Conservation (phyloP, 2,888 invertebrate genomes). For the Troides helena region DNA sequence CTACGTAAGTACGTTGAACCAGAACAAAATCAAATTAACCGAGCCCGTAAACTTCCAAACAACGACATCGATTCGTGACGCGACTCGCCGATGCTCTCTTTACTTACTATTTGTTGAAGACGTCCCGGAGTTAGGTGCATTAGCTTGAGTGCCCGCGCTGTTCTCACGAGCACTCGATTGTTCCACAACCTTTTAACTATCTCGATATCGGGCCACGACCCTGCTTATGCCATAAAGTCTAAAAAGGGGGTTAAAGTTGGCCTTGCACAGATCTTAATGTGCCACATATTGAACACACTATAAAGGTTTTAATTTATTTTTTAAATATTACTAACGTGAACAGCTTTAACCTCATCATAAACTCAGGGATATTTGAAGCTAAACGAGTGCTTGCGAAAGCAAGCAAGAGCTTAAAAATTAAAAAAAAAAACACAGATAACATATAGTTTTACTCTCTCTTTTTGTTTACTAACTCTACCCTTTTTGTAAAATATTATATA, state of each 20-base stretch:
- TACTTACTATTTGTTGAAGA: slow-evolving; percentile 41
- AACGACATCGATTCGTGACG: slow-evolving; percentile 47
- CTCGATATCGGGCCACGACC: slow-evolving; percentile 71
- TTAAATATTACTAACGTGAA: neutral
- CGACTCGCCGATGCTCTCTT: slow-evolving; percentile 40
- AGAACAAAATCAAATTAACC: slow-evolving; percentile 37
- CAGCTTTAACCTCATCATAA: neutral
- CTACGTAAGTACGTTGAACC: slow-evolving; percentile 22
- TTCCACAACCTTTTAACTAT: slow-evolving; percentile 70
- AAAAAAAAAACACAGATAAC: too few species aligned
- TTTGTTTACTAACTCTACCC: too few species aligned
- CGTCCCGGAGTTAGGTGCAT: slow-evolving; percentile 44
- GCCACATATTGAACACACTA: slow-evolving; percentile 6
- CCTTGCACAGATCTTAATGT: slow-evolving; percentile 27
- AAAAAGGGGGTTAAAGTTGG: slow-evolving; percentile 45
- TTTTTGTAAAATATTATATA: too few species aligned
- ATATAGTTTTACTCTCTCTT: too few species aligned
- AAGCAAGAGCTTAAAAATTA: too few species aligned
- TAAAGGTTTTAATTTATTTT: neutral
- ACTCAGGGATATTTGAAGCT: neutral
- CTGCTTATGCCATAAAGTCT: slow-evolving; percentile 56
- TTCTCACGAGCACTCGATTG: slow-evolving; percentile 74
- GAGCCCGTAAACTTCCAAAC: slow-evolving; percentile 37
- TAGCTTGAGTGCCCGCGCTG: slow-evolving; percentile 51
- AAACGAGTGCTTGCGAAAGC: too few species aligned